phyloP scores from a whole-genome alignment of 1,140 invertebrate species.

The Trissolcus basalis region DNA sequence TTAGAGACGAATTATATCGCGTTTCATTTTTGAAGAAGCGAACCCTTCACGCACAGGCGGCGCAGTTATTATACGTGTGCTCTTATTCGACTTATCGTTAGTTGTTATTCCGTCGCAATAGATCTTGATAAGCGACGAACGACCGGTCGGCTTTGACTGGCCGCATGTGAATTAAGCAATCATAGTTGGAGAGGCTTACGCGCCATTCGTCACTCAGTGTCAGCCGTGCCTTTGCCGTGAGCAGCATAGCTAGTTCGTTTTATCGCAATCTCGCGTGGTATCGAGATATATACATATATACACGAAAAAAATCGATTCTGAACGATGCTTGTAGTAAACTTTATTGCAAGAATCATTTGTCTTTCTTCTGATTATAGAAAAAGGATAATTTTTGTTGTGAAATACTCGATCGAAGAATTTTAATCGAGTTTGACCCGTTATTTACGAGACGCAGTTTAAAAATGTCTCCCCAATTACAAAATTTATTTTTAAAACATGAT shows the following conservation, averaged over 20 bases:
- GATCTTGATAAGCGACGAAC: conserved; percentile 69
- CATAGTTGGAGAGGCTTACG: conserved; percentile 64
- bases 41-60: conserved; percentile 46
- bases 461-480: conserved; percentile 37
- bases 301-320: conserved; percentile 52
- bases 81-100: conserved; percentile 64
- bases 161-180: conserved; percentile 73
- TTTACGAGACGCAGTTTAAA: conserved; percentile 34
- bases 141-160: conserved; percentile 64
- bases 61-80: conserved; percentile 42
- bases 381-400: conserved; percentile 46
- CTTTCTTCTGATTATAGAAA: conserved; percentile 42
- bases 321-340: conserved; percentile 51
- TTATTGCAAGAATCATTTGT: conserved; percentile 56
- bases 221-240: conserved; percentile 66
- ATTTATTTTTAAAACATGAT: conserved; percentile 6
- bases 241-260: conserved; percentile 63
- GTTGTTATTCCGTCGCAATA: conserved; percentile 70
- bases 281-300: conserved; percentile 56
- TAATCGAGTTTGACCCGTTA: conserved; percentile 32
- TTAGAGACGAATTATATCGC: conserved; percentile 49
- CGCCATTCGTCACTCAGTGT: conserved; percentile 71
- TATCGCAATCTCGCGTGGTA: conserved; percentile 64
- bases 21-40: conserved; percentile 42
- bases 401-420: conserved; percentile 42